These are phyloP conservation scores for Mirza zaza DNA, from an alignment of 2,113 vertebrate genomes.

Conservation along the genomic window DNA sequence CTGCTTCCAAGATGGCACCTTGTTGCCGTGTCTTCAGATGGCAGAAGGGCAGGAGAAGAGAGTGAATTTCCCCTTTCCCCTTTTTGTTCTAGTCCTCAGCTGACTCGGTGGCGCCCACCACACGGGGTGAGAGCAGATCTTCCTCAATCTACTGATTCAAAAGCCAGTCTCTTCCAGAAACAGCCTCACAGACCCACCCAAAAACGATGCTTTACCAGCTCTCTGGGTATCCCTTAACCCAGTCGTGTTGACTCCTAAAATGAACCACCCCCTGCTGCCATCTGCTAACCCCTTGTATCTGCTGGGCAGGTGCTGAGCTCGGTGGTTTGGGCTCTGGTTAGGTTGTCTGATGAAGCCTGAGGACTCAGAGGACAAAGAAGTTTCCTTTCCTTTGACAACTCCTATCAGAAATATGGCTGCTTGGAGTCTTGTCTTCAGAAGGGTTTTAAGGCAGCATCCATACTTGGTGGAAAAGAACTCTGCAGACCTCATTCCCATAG, in stretches of 20 bases:
- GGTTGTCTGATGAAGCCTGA: background rate
- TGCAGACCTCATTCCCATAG: background rate
- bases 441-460: background rate
- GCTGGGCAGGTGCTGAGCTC: background rate
- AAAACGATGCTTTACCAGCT: background rate
- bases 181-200: background rate
- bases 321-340: background rate
- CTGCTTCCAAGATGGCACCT: background rate
- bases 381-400: background rate
- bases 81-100: background rate
- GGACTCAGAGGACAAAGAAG: background rate
- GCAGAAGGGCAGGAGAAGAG: no score
- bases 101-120: background rate
- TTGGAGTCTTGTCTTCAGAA: background rate
- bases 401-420: background rate
- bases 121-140: background rate
- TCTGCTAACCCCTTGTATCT: background rate
- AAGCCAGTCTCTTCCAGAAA: background rate
- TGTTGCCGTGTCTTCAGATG: background rate
- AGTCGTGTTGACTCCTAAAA: background rate
- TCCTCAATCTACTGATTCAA: background rate
- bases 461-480: background rate
- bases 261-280: background rate
- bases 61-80: background rate
- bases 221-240: background rate